phyloP scores from a whole-genome alignment of 2,113 vertebrate genomes.

The Nannobrachium achirus region DNA sequence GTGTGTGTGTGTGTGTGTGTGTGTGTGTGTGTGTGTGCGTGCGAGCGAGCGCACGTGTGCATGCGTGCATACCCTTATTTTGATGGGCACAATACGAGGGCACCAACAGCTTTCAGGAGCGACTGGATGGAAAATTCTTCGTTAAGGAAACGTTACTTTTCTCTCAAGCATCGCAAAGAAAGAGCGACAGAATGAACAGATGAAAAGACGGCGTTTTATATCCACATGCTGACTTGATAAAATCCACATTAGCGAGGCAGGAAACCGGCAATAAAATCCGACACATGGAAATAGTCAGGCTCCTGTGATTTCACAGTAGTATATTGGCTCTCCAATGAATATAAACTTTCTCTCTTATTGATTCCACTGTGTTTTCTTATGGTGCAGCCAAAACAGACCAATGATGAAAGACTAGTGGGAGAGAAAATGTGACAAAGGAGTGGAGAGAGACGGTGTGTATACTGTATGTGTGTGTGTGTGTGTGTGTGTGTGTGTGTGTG shows the following conservation, averaged over 20 bases:
- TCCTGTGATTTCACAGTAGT: conserved; percentile 67
- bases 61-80: neutral
- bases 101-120: conserved; percentile 33
- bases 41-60: neutral
- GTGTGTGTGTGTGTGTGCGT: conserved; percentile 25
- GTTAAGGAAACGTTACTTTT: conserved; percentile 50
- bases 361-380: conserved; percentile 22
- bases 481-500: conserved; percentile 19
- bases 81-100: neutral
- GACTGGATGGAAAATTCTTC: conserved; percentile 28
- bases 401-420: conserved; percentile 66
- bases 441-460: conserved; percentile 15
- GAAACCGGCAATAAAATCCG: conserved; percentile 71
- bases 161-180: conserved; percentile 53
- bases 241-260: conserved; percentile 70
- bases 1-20: conserved; percentile 38
- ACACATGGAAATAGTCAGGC: conserved; percentile 78
- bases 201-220: conserved; percentile 25
- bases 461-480: neutral
- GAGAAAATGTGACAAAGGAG: conserved; percentile 39
- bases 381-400: conserved; percentile 31
- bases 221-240: conserved; percentile 75
- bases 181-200: neutral
- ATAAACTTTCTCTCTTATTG: conserved; percentile 52
- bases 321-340: conserved; percentile 64